Percentiles rank a stretch among this genome's conserved stretches.
Evolutionary conservation across 2,797 vertebrate genomes (phyloP).

Genomic region (Danio kyathit): DNA sequence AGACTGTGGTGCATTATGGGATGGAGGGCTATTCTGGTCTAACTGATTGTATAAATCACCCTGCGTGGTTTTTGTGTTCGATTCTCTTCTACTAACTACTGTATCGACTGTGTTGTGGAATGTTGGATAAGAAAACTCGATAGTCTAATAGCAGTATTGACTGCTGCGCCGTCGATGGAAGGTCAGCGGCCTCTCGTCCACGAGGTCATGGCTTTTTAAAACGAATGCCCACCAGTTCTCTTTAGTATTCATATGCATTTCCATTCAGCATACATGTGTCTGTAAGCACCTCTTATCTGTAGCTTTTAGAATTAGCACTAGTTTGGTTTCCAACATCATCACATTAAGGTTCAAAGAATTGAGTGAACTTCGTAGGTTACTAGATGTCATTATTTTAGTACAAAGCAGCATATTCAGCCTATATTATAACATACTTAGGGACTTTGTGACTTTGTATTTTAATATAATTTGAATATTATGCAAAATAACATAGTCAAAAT

Average conservation of each 20-base stretch:
- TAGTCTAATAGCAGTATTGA: constrained; percentile 45
- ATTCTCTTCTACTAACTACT: constrained; percentile 19
- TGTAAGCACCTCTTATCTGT: not conserved
- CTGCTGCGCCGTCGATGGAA: not conserved
- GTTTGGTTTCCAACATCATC: not conserved
- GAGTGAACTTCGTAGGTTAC: not conserved
- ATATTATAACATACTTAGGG: not conserved
- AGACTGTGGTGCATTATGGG: constrained; percentile 4
- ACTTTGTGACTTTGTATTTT: not conserved
- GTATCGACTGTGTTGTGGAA: constrained; percentile 27
- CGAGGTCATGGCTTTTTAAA: not conserved
- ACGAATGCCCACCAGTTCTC: not conserved
- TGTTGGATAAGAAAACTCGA: constrained; percentile 32
- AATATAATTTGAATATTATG: too few relatives aligned
- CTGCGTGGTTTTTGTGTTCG: not conserved
- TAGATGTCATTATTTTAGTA: not conserved
- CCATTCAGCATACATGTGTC: not conserved
- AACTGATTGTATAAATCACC: constrained; percentile 22
- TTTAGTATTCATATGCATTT: not conserved
- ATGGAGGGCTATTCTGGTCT: constrained; percentile 6
- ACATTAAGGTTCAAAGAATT: not conserved
- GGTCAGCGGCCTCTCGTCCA: constrained; percentile 11
- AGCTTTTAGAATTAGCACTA: not conserved
- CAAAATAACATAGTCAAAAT: too few relatives aligned
- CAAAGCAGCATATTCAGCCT: not conserved